phyloP scores from a whole-genome alignment of 2,888 invertebrate genomes.

The Chorisops tibialis region DNA sequence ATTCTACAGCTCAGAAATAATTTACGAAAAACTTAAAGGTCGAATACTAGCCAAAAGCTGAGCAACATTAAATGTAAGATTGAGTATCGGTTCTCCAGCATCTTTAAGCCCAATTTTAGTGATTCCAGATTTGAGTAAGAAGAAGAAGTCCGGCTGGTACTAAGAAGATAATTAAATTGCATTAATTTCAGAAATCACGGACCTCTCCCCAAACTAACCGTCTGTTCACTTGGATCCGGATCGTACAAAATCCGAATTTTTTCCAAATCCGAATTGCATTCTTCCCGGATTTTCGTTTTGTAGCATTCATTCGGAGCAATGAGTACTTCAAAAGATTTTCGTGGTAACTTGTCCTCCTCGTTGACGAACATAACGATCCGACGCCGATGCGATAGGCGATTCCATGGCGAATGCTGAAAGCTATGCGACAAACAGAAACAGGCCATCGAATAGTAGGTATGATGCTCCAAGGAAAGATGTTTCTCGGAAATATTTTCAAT shows the following conservation, averaged over 20 bases:
- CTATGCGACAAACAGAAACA: neutral
- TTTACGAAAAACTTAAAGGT: constrained; percentile 7
- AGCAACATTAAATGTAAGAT: neutral
- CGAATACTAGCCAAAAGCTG: constrained; percentile 4
- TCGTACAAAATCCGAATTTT: neutral
- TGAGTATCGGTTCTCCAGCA: neutral
- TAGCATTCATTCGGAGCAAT: constrained; percentile 3
- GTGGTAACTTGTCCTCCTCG: neutral
- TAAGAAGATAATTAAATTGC: neutral
- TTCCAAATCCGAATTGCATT: neutral
- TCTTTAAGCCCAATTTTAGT: neutral
- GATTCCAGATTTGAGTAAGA: neutral
- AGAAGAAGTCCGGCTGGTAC: constrained; percentile 9
- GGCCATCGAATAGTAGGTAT: constrained; percentile 1
- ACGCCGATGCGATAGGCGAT: constrained; percentile 1
- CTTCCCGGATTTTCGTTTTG: neutral
- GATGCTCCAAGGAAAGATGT: constrained; percentile 5
- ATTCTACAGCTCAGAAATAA: neutral
- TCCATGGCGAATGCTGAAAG: constrained; percentile 4
- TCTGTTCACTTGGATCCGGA: neutral
- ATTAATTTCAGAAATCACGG: too few species aligned
- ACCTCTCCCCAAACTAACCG: neutral
- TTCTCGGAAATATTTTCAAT: neutral
- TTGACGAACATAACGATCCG: neutral
- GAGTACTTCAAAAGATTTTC: neutral